phyloP scores from a whole-genome alignment of 2,888 invertebrate genomes.

The Ichneumon xanthorius region DNA sequence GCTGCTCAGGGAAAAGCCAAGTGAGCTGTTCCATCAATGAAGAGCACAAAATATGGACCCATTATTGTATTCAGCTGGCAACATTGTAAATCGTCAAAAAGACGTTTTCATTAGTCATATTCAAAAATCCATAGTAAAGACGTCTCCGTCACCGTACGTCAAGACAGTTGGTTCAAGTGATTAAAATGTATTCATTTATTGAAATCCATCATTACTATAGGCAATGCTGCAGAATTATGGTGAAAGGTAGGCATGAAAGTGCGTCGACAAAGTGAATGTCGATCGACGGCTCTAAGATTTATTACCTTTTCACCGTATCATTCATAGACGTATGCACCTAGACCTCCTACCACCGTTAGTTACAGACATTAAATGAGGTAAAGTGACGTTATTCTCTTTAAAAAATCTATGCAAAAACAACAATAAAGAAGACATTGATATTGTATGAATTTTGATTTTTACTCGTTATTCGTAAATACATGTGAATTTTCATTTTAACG shows the following conservation, averaged over 20 bases:
- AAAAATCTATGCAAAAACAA: slow-evolving; percentile 40
- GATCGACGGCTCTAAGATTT: slow-evolving; percentile 3
- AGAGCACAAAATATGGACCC: slow-evolving; percentile 27
- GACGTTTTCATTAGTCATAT: slow-evolving; percentile 32
- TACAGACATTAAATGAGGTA: not conserved
- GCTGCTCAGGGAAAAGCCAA: slow-evolving; percentile 88
- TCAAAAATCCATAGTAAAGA: slow-evolving; percentile 30
- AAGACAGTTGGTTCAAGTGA: not conserved
- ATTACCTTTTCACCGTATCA: not conserved
- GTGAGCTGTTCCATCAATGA: slow-evolving; percentile 74
- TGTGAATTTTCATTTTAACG: not conserved
- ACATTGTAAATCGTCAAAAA: slow-evolving; percentile 23
- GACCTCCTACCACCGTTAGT: not conserved
- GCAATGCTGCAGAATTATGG: slow-evolving; percentile 30
- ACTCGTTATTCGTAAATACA: not conserved
- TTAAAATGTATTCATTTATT: slow-evolving; percentile 33
- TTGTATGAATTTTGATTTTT: not conserved
- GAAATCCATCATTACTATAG: slow-evolving; percentile 8
- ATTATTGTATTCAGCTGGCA: slow-evolving; percentile 26
- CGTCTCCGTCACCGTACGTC: slow-evolving; percentile 12
- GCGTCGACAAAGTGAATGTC: slow-evolving; percentile 34
- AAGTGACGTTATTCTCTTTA: not conserved
- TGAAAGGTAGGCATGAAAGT: slow-evolving; percentile 4
- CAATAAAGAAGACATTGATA: slow-evolving; percentile 20
- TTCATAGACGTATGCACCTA: not conserved